Evolutionary conservation across 2,113 vertebrate species (phyloP).

Genomic region (Romanogobio albipinnatus): DNA sequence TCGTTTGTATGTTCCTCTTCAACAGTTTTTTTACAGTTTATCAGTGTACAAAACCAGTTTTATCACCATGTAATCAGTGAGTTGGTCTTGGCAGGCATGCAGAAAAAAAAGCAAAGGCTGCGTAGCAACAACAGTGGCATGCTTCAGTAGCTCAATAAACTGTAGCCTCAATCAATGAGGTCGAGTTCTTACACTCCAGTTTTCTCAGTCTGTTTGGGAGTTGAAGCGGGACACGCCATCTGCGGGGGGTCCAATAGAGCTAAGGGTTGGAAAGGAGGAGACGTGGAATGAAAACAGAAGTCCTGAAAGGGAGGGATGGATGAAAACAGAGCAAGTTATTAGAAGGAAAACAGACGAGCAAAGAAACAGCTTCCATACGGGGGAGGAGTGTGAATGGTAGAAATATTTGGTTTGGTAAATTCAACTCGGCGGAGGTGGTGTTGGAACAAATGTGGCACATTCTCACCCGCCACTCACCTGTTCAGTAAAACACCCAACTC

Average conservation of each 20-base stretch:
- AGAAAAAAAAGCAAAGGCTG: conserved; percentile 35
- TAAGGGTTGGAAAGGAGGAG: neutral
- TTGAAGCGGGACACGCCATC: neutral
- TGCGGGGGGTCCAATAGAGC: neutral
- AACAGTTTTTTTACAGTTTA: neutral
- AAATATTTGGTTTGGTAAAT: conserved; percentile 3
- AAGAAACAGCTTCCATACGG: conserved; percentile 24
- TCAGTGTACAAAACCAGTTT: neutral
- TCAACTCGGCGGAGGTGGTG: conserved; percentile 51
- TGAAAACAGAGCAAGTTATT: conserved; percentile 13
- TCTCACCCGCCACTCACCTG: conserved; percentile 58
- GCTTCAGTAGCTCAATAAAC: conserved; percentile 56
- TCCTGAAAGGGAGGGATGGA: neutral
- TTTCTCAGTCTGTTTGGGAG: conserved; percentile 42
- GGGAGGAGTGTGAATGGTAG: conserved; percentile 28
- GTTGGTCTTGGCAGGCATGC: neutral
- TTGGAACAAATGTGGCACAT: conserved; percentile 59
- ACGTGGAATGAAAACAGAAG: conserved; percentile 15
- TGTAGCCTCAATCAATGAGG: conserved; percentile 55
- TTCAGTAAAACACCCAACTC: conserved; percentile 39
- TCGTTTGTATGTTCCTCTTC: neutral
- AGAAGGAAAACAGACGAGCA: conserved; percentile 18
- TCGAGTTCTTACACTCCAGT: conserved; percentile 43
- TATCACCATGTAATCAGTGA: neutral
- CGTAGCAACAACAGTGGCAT: conserved; percentile 50